Evolutionary conservation across 2,113 vertebrate genomes (phyloP).

Genomic region (Pseudonaja textilis): DNA sequence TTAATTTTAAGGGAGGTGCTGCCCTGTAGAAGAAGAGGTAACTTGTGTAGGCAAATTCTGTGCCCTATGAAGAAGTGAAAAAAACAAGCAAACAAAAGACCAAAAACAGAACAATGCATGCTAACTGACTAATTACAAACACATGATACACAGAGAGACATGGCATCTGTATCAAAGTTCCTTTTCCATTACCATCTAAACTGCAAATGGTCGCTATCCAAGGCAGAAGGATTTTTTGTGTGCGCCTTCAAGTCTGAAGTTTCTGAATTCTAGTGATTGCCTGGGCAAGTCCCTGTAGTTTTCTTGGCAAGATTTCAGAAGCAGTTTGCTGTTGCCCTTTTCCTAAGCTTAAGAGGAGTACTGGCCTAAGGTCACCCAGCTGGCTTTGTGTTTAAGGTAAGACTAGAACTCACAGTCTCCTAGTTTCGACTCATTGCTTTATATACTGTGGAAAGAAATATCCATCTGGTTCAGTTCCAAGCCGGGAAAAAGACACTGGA

Average conservation of each 20-base stretch:
- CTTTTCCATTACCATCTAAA: neutral
- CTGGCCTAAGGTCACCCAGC: neutral
- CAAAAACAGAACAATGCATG: neutral
- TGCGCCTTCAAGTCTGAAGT: neutral
- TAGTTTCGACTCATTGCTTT: neutral
- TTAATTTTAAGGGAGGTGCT: neutral
- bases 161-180: neutral
- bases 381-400: neutral
- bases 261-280: neutral
- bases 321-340: neutral
- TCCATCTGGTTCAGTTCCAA: too few relatives aligned
- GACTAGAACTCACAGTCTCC: neutral
- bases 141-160: neutral
- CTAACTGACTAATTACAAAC: neutral
- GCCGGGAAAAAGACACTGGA: too few relatives aligned
- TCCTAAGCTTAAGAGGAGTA: neutral
- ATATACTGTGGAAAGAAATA: too few relatives aligned
- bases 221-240: neutral
- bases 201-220: neutral
- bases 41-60: neutral
- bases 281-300: neutral
- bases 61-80: neutral
- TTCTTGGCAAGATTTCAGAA: neutral
- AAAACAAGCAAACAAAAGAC: neutral
- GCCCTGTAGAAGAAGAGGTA: neutral